Base-by-base conservation (phyloP, 2,888 invertebrate species). In the Drosophila neotestacea region DNA sequence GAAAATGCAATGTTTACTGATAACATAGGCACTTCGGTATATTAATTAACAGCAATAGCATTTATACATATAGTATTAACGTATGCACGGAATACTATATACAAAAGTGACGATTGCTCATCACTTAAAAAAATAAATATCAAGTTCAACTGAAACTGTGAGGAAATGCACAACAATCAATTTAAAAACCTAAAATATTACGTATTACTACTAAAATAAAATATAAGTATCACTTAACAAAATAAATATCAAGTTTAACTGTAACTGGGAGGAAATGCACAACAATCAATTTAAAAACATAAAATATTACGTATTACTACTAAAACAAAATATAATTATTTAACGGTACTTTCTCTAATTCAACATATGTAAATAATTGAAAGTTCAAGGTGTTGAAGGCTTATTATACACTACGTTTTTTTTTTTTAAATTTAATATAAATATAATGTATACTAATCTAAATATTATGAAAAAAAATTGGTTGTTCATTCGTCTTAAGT, bases 11-110 rank as follows among this genome's bases (percentile, higher is more conserved):
- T n/a, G 44, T 27, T 16, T 27, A 28, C 55, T 66, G 61, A 61
- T 74, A 77, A 61, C 56, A 47, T 6, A 41, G 38, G 56, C 58
- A 48, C 10, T 46, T 10, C 7, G 9, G 9, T 6, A 22, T 13
- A 36, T 51, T 41, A 46, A 56, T 34, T 13, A 44, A 48, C 16
- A 34, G 48, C 34, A 30, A 13, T 7, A 28, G 1, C 4, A 48
- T 1, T 22, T 42, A 22, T 34, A 32, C 11, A 34, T 22, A 3
- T 22, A 22, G 2, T 22, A 22, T 22, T 2, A 2, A 22, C 22
- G 22, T 3, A 13, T 22, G 6, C 5, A 34, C 5, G 22, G n/a
- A 4, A 36, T 44, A 34, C 10, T 34, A 34, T 56, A 36, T 13
- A 30, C 16, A 42, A 27, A 7, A n/a, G 10, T 22, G 50, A 11